Percentiles rank a stretch among this genome's conserved stretches.
Evolutionary conservation across 2,888 invertebrate species (phyloP).

Genomic region (Ecliptopera silaceata): DNA sequence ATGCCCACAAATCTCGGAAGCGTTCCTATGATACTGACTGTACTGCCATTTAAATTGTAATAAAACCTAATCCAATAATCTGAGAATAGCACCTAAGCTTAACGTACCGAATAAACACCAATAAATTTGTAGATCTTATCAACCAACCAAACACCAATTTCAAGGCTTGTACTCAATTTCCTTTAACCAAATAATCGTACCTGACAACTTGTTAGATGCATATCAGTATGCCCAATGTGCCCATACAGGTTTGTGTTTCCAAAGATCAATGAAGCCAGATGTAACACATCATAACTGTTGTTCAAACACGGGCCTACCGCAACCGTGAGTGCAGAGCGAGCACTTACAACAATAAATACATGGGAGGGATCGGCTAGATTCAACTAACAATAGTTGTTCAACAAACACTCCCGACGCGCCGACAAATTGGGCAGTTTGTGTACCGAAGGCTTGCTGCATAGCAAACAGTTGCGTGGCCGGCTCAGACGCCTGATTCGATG

Average conservation of each 20-base stretch:
- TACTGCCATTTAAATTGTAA: constrained; percentile 18
- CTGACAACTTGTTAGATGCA: constrained; percentile 18
- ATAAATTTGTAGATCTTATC: constrained; percentile 18
- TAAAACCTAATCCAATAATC: constrained; percentile 22
- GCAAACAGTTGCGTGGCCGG: constrained; percentile 26
- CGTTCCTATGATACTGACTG: too few relatives aligned
- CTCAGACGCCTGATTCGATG: constrained; percentile 23
- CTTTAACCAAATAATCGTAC: constrained; percentile 24
- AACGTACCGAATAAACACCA: constrained; percentile 12
- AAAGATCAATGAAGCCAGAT: constrained; percentile 36
- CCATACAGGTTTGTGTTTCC: constrained; percentile 18
- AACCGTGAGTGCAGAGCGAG: constrained; percentile 30
- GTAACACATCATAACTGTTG: constrained; percentile 34
- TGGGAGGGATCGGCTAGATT: constrained; percentile 37
- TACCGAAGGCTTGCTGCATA: constrained; percentile 27
- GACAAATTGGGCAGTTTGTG: constrained; percentile 54
- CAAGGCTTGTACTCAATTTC: constrained; percentile 25
- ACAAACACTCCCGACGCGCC: constrained; percentile 52
- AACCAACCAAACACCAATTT: constrained; percentile 5
- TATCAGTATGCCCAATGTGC: constrained; percentile 8
- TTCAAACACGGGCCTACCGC: constrained; percentile 40
- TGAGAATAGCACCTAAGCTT: constrained; percentile 19
- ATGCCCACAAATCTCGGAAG: too few relatives aligned
- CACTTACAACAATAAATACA: constrained; percentile 52
- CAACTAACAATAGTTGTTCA: constrained; percentile 53